A percentile compares a stretch with the other conserved stretches of the same genome.
Conservation (phyloP, 53 echinoderm and acorn worm genomes). For the Antedon mediterranea region DNA sequence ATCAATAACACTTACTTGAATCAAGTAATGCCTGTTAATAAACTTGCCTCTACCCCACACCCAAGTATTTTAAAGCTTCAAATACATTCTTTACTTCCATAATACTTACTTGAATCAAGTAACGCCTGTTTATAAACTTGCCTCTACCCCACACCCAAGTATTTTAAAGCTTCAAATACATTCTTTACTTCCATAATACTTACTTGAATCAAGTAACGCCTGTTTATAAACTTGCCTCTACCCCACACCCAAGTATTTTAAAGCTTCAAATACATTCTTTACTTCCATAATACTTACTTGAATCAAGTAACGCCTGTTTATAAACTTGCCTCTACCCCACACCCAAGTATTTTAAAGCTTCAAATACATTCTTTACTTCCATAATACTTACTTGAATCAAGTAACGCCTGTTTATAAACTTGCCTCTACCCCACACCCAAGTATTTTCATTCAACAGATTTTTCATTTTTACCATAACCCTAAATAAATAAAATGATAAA, state of each 20-base stretch:
- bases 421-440: slow-evolving; percentile 93
- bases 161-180: slow-evolving; percentile 76
- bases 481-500: slow-evolving; percentile 20
- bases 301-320: slow-evolving; percentile 83
- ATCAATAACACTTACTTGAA: slow-evolving; percentile 91
- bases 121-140: slow-evolving; percentile 95
- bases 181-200: slow-evolving; percentile 95
- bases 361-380: slow-evolving; percentile 93
- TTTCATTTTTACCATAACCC: slow-evolving; percentile 95
- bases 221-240: slow-evolving; percentile 93
- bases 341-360: slow-evolving; percentile 91
- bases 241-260: slow-evolving; percentile 95
- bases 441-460: slow-evolving; percentile 81
- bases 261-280: slow-evolving; percentile 89
- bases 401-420: slow-evolving; percentile 95
- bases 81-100: slow-evolving; percentile 94
- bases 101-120: slow-evolving; percentile 87
- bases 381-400: slow-evolving; percentile 87
- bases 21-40: slow-evolving; percentile 85
- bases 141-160: slow-evolving; percentile 93
- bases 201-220: slow-evolving; percentile 91
- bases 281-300: slow-evolving; percentile 96
- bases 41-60: slow-evolving; percentile 93
- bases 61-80: slow-evolving; percentile 89
- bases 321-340: slow-evolving; percentile 93